Evolutionary conservation across 92 coral and sea anemone species (phyloP), one percentile per base, ranked within the genome.

Genomic region (Plumapathes pennacea): DNA sequence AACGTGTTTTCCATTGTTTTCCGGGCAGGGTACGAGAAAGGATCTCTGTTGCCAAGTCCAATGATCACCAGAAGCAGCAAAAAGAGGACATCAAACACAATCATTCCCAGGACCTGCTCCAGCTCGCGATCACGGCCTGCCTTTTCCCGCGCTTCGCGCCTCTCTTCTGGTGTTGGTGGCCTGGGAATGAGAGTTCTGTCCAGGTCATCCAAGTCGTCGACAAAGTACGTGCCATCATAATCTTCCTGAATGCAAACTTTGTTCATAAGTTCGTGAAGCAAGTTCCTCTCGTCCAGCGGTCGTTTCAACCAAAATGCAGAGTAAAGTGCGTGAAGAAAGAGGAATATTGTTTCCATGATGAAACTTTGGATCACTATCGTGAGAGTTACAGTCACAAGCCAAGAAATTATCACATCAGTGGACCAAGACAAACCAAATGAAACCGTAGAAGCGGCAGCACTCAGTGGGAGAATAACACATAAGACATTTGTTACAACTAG

Each of bases 221-320:
- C 66, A 31, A 42, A 83, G 39, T 83, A 83, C 12, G 69, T 63
- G 28, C 54, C 55, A 32, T 63, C 63, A 36, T 72, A 57, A 13
- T 70, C 84, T 6, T 83, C 79, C 13, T 70, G 69, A 11, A 60
- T 49, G 84, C 89, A 83, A 18, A 76, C 71, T 38, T 83, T 83
- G 46, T 56, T 50, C 30, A 53, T 55, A 10, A 77, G 79, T 30
- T 64, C 80, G 33, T 69, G 50, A 30, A 48, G 41, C 27, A 83
- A 41, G 43, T 83, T 74, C 32, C 76, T 71, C 42, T 83, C 89
- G 25, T 77, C 71, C 0, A 64, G 49, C 10, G 84, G 89, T 15
- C 70, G 56, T 71, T 57, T 64, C 4, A 46, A 55, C 32, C 44
- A 61, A 5, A 55, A 25, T 23, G 71, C 70, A 46, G 77, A 83